Conservation (phyloP, 1,140 invertebrate species). For the Leptestheria dahalacensis region DNA sequence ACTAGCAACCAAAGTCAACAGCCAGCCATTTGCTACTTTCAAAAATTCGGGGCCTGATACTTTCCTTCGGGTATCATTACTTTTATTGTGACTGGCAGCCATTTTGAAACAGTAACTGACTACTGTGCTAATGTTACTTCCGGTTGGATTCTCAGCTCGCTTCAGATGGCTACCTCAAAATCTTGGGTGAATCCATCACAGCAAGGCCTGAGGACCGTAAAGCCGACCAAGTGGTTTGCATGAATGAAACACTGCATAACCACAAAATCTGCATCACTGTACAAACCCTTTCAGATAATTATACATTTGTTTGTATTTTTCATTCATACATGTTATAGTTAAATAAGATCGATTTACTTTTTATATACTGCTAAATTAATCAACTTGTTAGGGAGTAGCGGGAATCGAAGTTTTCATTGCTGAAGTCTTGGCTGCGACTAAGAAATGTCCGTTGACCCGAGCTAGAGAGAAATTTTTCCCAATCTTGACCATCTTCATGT, state of each 20-base stretch:
- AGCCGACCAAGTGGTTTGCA: background rate
- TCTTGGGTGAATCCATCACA: background rate
- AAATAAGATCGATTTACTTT: too few relatives aligned
- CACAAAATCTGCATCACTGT: background rate
- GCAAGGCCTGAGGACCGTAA: background rate
- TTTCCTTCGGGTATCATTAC: background rate
- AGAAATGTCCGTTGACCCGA: background rate
- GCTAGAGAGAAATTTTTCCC: background rate
- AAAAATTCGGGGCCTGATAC: background rate
- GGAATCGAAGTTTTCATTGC: background rate
- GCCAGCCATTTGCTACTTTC: background rate
- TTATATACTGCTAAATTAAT: too few relatives aligned
- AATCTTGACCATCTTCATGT: background rate
- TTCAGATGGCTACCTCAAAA: background rate
- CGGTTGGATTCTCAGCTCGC: background rate
- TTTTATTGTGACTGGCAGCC: too few relatives aligned
- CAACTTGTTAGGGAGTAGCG: background rate
- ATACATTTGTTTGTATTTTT: background rate
- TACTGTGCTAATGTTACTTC: too few relatives aligned
- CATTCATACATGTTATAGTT: too few relatives aligned
- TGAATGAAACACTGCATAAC: background rate
- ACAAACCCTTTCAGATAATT: background rate
- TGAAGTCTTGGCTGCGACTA: background rate
- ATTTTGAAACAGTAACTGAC: too few relatives aligned
- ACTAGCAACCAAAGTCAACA: background rate